A percentile compares a stretch with the other conserved stretches of the same genome.
Evolutionary conservation across 2,797 vertebrate species (phyloP).

Genomic region (Hylomyscus alleni): DNA sequence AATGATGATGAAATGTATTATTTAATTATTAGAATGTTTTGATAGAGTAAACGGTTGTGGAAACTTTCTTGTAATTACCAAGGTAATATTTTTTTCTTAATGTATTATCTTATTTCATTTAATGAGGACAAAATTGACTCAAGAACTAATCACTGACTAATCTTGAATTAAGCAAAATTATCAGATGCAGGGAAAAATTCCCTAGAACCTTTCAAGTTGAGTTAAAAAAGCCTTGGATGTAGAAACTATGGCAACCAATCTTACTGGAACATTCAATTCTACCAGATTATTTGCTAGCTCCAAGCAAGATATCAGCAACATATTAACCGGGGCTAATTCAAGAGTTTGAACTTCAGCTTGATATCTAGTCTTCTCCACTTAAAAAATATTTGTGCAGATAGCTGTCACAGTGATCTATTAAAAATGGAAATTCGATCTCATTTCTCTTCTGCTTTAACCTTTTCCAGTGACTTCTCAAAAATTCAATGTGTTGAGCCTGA

Average conservation of each 20-base stretch:
- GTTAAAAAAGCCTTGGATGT: rapidly evolving
- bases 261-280: not conserved
- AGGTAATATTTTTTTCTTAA: not conserved
- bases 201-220: not conserved
- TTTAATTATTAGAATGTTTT: not conserved
- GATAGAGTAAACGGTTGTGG: not conserved
- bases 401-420: not conserved
- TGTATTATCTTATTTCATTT: not conserved
- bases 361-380: not conserved
- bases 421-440: slow-evolving; percentile 54
- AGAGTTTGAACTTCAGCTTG: not conserved
- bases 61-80: not conserved
- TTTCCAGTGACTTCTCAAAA: slow-evolving; percentile 38
- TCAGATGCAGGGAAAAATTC: not conserved
- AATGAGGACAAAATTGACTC: not conserved
- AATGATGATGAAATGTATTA: not conserved
- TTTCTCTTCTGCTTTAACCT: slow-evolving; percentile 24
- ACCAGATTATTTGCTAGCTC: not conserved
- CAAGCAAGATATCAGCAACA: not conserved
- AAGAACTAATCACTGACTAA: not conserved
- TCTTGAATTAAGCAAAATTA: not conserved
- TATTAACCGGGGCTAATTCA: slow-evolving; percentile 13
- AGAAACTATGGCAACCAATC: not conserved
- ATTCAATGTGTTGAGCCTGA: not conserved
- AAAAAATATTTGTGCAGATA: slow-evolving; percentile 17